Evolutionary conservation across 1,140 invertebrate species (phyloP).

Genomic region (Aradophagus sp.): DNA sequence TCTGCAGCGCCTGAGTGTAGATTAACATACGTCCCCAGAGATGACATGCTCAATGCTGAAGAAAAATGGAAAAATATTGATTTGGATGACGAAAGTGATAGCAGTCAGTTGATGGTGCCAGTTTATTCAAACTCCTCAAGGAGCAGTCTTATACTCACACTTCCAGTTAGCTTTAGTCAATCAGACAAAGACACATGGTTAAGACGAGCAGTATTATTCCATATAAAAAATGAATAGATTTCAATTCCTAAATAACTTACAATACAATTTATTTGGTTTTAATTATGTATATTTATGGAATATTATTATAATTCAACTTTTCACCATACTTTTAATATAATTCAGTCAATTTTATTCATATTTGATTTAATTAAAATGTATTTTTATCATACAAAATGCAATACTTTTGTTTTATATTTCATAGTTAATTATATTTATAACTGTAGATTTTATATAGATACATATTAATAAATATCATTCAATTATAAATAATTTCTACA

Average conservation of each 20-base stretch:
- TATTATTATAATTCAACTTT: neutral
- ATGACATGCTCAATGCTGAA: conserved; percentile 17
- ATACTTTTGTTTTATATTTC: too few relatives aligned
- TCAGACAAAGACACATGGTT: conserved; percentile 65
- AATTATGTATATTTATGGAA: conserved; percentile 1
- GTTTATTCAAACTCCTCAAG: conserved; percentile 66
- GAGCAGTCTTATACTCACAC: conserved; percentile 63
- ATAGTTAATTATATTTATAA: too few relatives aligned
- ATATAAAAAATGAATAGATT: conserved; percentile 58
- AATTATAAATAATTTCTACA: too few relatives aligned
- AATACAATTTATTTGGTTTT: conserved; percentile 1
- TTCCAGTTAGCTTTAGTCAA: conserved; percentile 62
- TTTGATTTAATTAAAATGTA: too few relatives aligned
- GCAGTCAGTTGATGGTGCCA: conserved; percentile 59
- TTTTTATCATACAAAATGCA: too few relatives aligned
- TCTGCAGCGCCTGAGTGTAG: conserved; percentile 62
- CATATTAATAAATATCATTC: too few relatives aligned
- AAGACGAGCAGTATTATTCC: conserved; percentile 65
- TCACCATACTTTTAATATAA: too few relatives aligned
- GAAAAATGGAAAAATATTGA: conserved; percentile 34
- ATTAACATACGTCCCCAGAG: conserved; percentile 61
- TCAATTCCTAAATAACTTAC: neutral
- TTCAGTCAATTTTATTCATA: too few relatives aligned
- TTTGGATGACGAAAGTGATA: conserved; percentile 31
- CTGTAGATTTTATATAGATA: too few relatives aligned